These are phyloP conservation scores for Leptinotarsa lineolata DNA, from an alignment of 1,140 invertebrate genomes.

Conservation along the genomic window DNA sequence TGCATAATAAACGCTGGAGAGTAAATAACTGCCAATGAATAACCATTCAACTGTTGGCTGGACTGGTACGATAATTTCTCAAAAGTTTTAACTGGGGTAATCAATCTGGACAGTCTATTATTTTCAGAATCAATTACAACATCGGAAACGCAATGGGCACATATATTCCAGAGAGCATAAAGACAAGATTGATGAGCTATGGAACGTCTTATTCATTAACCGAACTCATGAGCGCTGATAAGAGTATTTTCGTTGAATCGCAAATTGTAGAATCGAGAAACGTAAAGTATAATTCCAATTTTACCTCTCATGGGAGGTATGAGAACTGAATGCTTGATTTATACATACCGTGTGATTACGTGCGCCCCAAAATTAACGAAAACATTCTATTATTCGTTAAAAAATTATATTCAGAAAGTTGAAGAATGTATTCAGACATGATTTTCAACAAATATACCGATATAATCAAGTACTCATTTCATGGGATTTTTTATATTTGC, in stretches of 20 bases:
- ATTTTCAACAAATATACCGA: no score
- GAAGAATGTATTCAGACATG: no score
- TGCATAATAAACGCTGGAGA: no score
- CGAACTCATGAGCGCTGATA: not conserved
- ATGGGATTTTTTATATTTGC: no score
- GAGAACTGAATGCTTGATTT: not conserved
- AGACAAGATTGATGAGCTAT: not conserved
- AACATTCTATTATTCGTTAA: no score
- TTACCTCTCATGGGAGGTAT: not conserved
- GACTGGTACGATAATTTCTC: not conserved
- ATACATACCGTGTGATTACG: no score
- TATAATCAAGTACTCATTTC: no score
- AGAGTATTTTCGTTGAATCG: not conserved
- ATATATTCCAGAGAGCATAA: not conserved
- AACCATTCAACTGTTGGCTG: no score
- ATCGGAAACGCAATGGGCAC: not conserved
- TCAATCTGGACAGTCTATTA: not conserved
- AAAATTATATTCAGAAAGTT: no score
- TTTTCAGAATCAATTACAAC: conserved; percentile 4
- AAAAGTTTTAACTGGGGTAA: not conserved
- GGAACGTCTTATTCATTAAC: not conserved
- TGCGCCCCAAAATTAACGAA: no score
- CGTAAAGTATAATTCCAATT: not conserved
- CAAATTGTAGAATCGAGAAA: not conserved
- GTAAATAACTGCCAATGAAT: no score